These are phyloP conservation scores for Gadopsis bispinosus DNA, from an alignment of 2,797 vertebrate species.

Conservation along the genomic window DNA sequence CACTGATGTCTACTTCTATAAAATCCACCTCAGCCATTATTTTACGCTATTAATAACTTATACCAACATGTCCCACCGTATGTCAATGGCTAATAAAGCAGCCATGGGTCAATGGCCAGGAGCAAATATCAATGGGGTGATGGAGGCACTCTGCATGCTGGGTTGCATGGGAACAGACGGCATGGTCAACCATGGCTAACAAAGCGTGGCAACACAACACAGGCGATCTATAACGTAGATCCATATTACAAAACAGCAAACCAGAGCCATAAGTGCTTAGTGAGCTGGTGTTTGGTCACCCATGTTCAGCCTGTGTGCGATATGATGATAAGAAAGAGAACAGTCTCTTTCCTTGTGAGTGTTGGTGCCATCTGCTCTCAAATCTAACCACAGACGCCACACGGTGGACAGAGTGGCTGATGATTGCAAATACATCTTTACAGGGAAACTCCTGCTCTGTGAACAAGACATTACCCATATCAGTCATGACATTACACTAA, in stretches of 20 bases:
- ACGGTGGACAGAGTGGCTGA: slow-evolving; percentile 9
- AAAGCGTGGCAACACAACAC: slow-evolving; percentile 43
- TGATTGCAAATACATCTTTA: slow-evolving; percentile 20
- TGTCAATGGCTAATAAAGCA: slow-evolving; percentile 53
- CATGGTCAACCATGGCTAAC: slow-evolving; percentile 53
- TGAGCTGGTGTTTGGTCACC: not conserved
- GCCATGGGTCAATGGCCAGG: slow-evolving; percentile 60
- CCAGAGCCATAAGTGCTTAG: slow-evolving; percentile 26
- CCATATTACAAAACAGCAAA: slow-evolving; percentile 49
- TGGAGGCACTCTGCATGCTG: slow-evolving; percentile 34
- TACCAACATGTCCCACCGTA: slow-evolving; percentile 51
- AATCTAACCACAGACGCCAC: slow-evolving; percentile 29
- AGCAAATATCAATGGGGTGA: slow-evolving; percentile 65
- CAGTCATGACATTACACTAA: slow-evolving; percentile 50
- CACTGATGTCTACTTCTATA: not conserved
- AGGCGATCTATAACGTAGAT: slow-evolving; percentile 61
- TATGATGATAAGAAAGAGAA: slow-evolving; percentile 11
- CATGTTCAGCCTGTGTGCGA: not conserved
- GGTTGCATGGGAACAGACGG: slow-evolving; percentile 63
- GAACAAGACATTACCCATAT: slow-evolving; percentile 17
- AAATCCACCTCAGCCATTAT: slow-evolving; percentile 13
- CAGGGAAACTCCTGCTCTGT: slow-evolving; percentile 54
- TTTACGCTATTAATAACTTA: slow-evolving; percentile 29
- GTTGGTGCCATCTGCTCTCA: slow-evolving; percentile 23
- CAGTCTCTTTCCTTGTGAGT: not conserved